These are phyloP conservation scores for Scaptomyza tumidula DNA, from an alignment of 2,888 invertebrate species.

Conservation along the genomic window DNA sequence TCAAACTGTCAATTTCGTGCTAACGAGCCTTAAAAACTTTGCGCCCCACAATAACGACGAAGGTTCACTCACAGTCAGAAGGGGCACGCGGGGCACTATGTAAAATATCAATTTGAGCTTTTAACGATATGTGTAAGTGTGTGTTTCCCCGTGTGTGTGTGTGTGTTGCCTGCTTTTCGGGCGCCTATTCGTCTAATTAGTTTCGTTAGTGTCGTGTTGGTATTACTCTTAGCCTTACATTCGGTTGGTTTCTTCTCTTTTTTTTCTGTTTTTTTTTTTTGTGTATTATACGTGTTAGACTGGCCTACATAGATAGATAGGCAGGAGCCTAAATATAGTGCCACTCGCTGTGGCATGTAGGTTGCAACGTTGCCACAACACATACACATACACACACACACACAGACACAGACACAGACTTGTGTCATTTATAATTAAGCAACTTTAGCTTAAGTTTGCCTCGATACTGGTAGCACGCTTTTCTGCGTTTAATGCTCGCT, in stretches of 20 bases:
- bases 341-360: conserved; percentile 26
- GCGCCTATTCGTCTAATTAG: conserved; percentile 78
- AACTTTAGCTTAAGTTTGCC: conserved; percentile 66
- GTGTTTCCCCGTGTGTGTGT: conserved; percentile 44
- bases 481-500: conserved; percentile 73
- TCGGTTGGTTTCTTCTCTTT: conserved; percentile 14
- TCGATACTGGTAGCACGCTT: conserved; percentile 63
- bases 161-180: conserved; percentile 53
- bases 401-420: conserved; percentile 46
- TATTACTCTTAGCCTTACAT: conserved; percentile 47
- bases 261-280: conserved; percentile 31
- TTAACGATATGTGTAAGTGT: conserved; percentile 36
- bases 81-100: conserved; percentile 32
- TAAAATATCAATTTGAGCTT: conserved; percentile 77
- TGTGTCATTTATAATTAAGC: conserved; percentile 82
- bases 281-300: conserved; percentile 33
- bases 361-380: conserved; percentile 28
- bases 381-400: conserved; percentile 1
- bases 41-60: conserved; percentile 48
- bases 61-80: too few species aligned
- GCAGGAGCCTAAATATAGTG: neutral
- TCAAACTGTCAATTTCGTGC: conserved; percentile 81
- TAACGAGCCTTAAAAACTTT: conserved; percentile 80
- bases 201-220: conserved; percentile 74
- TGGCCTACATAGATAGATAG: conserved; percentile 76